Evolutionary conservation across 2,797 vertebrate genomes (phyloP), one percentile per base, ranked within the genome.

Genomic region (Psittacula derbiana): DNA sequence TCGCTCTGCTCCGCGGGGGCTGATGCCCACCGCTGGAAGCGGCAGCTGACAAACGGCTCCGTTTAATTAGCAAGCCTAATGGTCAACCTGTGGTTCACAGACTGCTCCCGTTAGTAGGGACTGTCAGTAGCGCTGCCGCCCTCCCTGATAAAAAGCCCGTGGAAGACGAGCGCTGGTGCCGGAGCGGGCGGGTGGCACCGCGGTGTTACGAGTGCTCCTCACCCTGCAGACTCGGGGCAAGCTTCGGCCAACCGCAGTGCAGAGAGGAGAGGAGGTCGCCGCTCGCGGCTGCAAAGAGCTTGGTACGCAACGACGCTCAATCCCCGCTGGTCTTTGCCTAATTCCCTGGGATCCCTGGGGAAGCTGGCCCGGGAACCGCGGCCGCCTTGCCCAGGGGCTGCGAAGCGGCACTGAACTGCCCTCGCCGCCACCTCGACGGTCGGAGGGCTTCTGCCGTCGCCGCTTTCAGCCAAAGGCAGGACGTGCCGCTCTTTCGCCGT

Each of bases 91-190:
- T 10, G 16, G 2, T 13, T 36, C 55, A 13, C 50, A 15, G 27
- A 16, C 46, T 20, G 78, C 28, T 60, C 21, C 73, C 17, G 73
- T 27, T 65, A 16, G 3, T 5, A 2, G 3, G 0, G 25, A 7
- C 13, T 12, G 21, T 4, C 33, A 13, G 44, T 0, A 66, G 62
- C 16, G 3, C 2, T 14, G n/a, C 27, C 9, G 9, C 23, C 8
- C 40, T 7, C 52, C 9, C 4, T 0, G 55, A 14, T 21, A 11
- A 16, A 16, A 13, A 50, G 13, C 11, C 47, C 14, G 3, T 3
- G 17, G 28, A 9, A 44, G 74, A 7, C 1, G 10, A 53, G 55
- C 3, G 12, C 9, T 8, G 11, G 30, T 21, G 6, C 16, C 0
- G 58, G 5, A 46, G 72, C 2, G 9, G 11, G n/a, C 9, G 16